phyloP scores from a whole-genome alignment of 2,888 invertebrate species.

The Drosophila neutralis region DNA sequence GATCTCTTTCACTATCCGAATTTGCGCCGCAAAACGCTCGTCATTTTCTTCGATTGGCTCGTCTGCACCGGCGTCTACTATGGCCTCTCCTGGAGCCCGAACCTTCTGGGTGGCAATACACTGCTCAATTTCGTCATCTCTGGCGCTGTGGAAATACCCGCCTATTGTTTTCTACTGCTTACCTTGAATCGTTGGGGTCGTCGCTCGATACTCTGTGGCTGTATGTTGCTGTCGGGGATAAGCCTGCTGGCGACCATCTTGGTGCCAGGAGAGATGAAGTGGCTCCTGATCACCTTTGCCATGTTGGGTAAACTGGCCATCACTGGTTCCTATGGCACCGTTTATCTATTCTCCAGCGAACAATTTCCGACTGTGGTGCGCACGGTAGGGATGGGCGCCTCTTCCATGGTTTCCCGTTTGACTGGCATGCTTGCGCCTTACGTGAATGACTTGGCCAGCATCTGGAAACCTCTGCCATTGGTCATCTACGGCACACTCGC shows the following conservation, averaged over 20 bases:
- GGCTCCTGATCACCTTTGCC: constrained; percentile 87
- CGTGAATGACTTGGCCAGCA: constrained; percentile 88
- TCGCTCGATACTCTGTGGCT: constrained; percentile 88
- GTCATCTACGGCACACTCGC: constrained; percentile 90
- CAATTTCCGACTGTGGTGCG: constrained; percentile 91
- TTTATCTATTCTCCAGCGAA: constrained; percentile 90
- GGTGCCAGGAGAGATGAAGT: constrained; percentile 86
- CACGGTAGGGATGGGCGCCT: constrained; percentile 93
- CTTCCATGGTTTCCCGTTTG: constrained; percentile 94
- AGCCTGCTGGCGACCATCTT: constrained; percentile 87
- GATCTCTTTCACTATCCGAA: constrained; percentile 88
- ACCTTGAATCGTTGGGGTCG: constrained; percentile 90
- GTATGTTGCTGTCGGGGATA: constrained; percentile 88
- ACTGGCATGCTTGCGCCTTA: constrained; percentile 90
- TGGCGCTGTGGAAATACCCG: constrained; percentile 91
- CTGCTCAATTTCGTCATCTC: constrained; percentile 91
- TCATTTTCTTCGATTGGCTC: constrained; percentile 91
- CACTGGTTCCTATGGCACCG: constrained; percentile 90
- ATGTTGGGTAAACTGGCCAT: constrained; percentile 91
- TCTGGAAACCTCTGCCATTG: constrained; percentile 89
- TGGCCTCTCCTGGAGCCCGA: constrained; percentile 91
- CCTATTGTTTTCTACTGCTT: constrained; percentile 88
- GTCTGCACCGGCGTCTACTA: constrained; percentile 92
- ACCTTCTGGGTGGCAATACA: constrained; percentile 89
- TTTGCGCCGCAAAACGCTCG: constrained; percentile 87